Conservation (phyloP, 23 tunicate species). For the Halocynthia roretzi region DNA sequence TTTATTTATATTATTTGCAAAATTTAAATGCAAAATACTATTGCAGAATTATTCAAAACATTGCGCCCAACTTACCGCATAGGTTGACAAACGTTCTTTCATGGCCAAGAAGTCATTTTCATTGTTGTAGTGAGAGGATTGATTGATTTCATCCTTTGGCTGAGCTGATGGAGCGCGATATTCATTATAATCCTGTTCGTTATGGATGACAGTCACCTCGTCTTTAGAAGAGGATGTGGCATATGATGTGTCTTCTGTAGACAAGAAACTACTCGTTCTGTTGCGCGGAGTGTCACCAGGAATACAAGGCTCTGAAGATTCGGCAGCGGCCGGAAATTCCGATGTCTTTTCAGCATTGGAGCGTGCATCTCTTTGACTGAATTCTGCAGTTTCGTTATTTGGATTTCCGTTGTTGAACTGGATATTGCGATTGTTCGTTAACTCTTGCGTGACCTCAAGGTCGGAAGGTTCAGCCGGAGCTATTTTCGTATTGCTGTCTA, state of each 20-base stretch:
- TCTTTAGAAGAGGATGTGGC: no score
- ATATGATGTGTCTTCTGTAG: no score
- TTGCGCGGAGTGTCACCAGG: background rate
- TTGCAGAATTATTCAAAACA: no score
- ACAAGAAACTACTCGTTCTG: conserved; percentile 4
- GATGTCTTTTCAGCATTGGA: background rate
- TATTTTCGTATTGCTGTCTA: conserved; percentile 49
- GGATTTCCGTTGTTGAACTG: background rate
- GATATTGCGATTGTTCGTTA: no score
- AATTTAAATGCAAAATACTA: no score
- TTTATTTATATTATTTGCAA: no score
- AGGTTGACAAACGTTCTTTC: conserved; percentile 2
- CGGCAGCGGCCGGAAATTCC: conserved; percentile 4
- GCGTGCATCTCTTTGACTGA: background rate
- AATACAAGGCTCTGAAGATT: background rate
- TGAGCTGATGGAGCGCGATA: no score
- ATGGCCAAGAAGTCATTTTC: conserved; percentile 22
- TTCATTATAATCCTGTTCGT: no score
- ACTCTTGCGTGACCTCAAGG: no score
- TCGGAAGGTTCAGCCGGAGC: conserved; percentile 20
- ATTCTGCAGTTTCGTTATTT: background rate
- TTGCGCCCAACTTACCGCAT: no score
- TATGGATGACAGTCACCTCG: no score
- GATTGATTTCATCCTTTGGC: background rate
- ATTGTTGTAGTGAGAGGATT: conserved; percentile 15